Conservation (phyloP, 1,140 invertebrate genomes). For the Heliothis subflexa region DNA sequence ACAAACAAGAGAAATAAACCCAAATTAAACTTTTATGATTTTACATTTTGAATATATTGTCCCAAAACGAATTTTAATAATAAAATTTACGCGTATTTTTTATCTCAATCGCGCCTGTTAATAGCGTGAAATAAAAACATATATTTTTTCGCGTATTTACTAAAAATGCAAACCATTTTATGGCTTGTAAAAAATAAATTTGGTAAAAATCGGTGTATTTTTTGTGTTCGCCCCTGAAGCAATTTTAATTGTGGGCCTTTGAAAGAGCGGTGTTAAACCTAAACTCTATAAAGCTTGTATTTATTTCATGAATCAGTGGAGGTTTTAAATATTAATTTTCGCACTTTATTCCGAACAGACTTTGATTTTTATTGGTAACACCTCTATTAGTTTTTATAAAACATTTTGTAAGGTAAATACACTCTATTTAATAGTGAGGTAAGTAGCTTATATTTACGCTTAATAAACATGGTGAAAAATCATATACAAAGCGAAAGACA, state of each 20-base stretch:
- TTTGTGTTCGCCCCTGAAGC: slow-evolving; percentile 32
- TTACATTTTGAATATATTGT: not conserved
- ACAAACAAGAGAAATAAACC: not conserved
- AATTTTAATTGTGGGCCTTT: slow-evolving; percentile 38
- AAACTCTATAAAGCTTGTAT: slow-evolving; percentile 33
- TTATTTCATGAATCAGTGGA: slow-evolving; percentile 29
- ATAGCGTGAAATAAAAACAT: slow-evolving; percentile 27
- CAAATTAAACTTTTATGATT: not conserved
- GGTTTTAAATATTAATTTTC: slow-evolving; percentile 30
- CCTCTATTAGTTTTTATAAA: not conserved
- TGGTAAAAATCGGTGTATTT: slow-evolving; percentile 28
- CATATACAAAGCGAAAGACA: no score
- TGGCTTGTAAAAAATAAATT: slow-evolving; percentile 29
- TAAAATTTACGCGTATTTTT: slow-evolving; percentile 31
- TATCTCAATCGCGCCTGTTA: slow-evolving; percentile 32
- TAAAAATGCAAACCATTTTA: slow-evolving; percentile 24
- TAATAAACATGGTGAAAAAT: no score
- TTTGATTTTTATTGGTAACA: slow-evolving; percentile 28
- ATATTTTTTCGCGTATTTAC: slow-evolving; percentile 28
- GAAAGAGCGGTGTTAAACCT: slow-evolving; percentile 27
- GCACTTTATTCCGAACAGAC: slow-evolving; percentile 8
- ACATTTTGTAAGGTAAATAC: no score
- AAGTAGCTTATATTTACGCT: no score
- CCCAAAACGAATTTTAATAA: slow-evolving; percentile 29
- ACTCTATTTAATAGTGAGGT: no score